Conservation (phyloP, 2,888 invertebrate species). For the Drosophila algonquin region DNA sequence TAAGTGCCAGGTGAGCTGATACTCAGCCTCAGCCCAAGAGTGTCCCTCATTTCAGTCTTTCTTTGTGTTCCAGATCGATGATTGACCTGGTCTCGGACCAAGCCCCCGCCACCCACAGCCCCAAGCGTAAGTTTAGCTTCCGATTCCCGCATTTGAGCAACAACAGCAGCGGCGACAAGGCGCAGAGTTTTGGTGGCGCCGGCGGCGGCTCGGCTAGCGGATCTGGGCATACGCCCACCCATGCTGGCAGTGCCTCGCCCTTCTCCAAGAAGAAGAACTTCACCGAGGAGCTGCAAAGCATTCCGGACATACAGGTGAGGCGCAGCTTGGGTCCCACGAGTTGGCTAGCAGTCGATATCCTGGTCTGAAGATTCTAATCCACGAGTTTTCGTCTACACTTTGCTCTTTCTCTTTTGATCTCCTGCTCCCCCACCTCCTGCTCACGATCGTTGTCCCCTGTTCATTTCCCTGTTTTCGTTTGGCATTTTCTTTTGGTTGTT, state of each 20-base stretch:
- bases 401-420: conserved; percentile 51
- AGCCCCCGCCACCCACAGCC: conserved; percentile 87
- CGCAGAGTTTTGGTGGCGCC: conserved; percentile 38
- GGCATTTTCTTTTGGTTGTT: conserved; percentile 52
- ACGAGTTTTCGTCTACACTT: conserved; percentile 49
- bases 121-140: conserved; percentile 91
- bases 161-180: conserved; percentile 77
- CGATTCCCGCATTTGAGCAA: conserved; percentile 86
- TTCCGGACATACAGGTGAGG: conserved; percentile 94
- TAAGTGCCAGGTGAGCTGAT: conserved; percentile 88
- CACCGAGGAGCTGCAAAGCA: conserved; percentile 93
- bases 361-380: conserved; percentile 55
- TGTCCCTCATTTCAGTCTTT: background rate
- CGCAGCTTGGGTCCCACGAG: conserved; percentile 4
- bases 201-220: conserved; percentile 48
- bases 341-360: background rate
- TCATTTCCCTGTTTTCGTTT: conserved; percentile 48
- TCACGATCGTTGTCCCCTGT: conserved; percentile 49
- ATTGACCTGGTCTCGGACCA: conserved; percentile 86
- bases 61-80: conserved; percentile 85
- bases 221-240: conserved; percentile 58
- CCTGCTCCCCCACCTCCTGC: conserved; percentile 30
- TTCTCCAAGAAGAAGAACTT: conserved; percentile 89
- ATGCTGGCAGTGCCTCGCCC: conserved; percentile 82
- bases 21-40: background rate